Evolutionary conservation across 2,113 vertebrate species (phyloP).

Genomic region (Zosterops borbonicus): DNA sequence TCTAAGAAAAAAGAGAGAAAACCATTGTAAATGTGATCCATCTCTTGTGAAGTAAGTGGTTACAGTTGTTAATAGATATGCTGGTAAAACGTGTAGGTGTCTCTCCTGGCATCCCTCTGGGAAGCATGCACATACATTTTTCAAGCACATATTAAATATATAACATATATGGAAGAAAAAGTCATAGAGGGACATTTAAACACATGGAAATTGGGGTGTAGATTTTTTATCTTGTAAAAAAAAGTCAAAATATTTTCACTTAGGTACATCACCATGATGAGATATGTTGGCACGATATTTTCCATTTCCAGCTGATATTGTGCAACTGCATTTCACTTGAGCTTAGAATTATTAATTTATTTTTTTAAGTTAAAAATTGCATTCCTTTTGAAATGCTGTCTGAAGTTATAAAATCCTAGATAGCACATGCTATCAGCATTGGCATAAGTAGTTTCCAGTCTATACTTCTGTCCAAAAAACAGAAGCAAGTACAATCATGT

Average conservation of each 20-base stretch:
- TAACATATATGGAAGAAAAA: not conserved
- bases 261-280: not conserved
- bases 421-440: not conserved
- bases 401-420: not conserved
- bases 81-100: not conserved
- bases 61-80: not conserved
- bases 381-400: not conserved
- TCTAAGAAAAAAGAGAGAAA: not conserved
- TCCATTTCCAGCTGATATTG: not conserved
- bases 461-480: not conserved
- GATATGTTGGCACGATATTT: not conserved
- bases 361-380: not conserved
- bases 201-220: not conserved
- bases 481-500: not conserved
- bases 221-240: not conserved
- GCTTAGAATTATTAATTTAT: not conserved
- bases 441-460: not conserved
- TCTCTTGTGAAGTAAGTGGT: not conserved
- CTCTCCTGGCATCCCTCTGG: not conserved
- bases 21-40: not conserved
- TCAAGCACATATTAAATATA: not conserved
- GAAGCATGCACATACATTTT: not conserved
- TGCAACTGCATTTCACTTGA: not conserved
- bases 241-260: not conserved
- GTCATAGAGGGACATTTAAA: not conserved